These are phyloP conservation scores for Naja naja DNA, from an alignment of 2,113 vertebrate species.

Conservation along the genomic window DNA sequence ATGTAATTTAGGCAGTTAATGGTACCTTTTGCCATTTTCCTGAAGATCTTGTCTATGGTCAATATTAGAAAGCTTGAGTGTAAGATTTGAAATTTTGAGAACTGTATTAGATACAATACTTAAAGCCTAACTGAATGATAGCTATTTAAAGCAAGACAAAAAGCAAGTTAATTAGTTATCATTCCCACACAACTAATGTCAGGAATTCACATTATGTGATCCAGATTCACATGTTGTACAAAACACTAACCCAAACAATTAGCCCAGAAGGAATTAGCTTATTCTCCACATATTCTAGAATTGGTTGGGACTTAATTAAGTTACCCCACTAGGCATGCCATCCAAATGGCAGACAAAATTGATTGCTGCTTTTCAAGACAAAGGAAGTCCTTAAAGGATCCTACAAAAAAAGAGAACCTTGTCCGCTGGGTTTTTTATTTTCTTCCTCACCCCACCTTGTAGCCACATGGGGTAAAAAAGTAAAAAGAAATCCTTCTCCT, in stretches of 20 bases:
- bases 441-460: not conserved
- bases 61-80: not conserved
- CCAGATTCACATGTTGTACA: not conserved
- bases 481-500: not conserved
- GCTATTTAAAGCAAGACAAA: slow-evolving; percentile 21
- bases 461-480: not conserved
- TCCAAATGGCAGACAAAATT: not conserved
- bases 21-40: not conserved
- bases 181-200: not conserved
- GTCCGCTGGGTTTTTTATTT: not conserved
- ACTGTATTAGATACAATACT: not conserved
- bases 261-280: not conserved
- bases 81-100: not conserved
- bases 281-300: not conserved
- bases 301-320: not conserved
- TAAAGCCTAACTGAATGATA: slow-evolving; percentile 8
- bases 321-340: not conserved
- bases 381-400: not conserved
- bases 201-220: not conserved
- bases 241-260: not conserved
- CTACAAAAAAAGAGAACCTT: not conserved
- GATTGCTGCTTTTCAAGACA: not conserved
- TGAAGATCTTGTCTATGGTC: not conserved
- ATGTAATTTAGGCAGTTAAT: not conserved
- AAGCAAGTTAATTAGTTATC: slow-evolving; percentile 32